These are phyloP conservation scores for Camponotus pennsylvanicus DNA, from an alignment of 1,140 invertebrate genomes.

Conservation along the genomic window DNA sequence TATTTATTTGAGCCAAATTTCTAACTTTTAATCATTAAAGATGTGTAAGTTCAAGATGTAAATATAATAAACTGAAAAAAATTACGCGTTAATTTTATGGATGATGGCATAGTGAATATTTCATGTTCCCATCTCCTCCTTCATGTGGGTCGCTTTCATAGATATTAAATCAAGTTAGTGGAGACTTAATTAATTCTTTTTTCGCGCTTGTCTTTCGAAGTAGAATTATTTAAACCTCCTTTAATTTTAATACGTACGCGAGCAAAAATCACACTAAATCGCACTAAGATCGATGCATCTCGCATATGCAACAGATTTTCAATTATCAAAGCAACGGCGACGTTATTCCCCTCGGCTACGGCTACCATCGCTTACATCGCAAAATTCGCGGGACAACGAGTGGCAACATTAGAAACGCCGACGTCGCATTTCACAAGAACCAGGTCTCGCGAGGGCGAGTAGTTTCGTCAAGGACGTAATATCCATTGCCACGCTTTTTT, in stretches of 20 bases:
- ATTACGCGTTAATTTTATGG: not conserved
- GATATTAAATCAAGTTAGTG: conserved; percentile 26
- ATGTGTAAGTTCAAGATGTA: not conserved
- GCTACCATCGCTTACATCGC: conserved; percentile 17
- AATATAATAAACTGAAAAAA: not conserved
- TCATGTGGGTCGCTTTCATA: not conserved
- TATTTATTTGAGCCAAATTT: too few species aligned
- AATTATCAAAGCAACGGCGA: conserved; percentile 10
- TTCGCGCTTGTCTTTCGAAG: not conserved
- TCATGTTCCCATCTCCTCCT: conserved; percentile 9
- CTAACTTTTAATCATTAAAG: too few species aligned
- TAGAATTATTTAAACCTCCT: not conserved
- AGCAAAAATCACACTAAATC: conserved; percentile 31
- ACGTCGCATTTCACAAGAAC: not conserved
- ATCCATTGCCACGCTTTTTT: conserved; percentile 2
- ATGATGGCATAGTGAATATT: not conserved
- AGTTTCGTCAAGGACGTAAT: conserved; percentile 49
- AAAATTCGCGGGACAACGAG: conserved; percentile 30
- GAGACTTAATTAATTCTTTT: not conserved
- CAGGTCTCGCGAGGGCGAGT: not conserved
- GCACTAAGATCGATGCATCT: not conserved
- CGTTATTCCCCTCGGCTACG: conserved; percentile 24
- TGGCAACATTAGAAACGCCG: conserved; percentile 31
- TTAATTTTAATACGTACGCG: conserved; percentile 26
- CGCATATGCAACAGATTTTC: conserved; percentile 14